Percentiles rank a stretch among this genome's conserved stretches.
Conservation (phyloP, 2,888 invertebrate species). For the Oxystoma pomonae region DNA sequence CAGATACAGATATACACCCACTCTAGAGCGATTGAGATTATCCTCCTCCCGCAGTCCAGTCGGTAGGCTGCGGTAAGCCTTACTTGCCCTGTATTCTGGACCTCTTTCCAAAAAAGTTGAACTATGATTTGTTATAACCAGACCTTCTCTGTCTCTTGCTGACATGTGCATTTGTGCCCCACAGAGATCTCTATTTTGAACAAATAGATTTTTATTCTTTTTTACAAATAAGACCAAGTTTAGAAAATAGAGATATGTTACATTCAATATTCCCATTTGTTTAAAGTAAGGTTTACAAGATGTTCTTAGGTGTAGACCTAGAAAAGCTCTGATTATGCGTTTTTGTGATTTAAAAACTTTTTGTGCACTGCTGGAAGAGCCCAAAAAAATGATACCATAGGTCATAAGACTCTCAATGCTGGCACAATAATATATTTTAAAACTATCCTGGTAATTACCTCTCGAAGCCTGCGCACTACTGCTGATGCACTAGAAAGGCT, state of each 20-base stretch:
- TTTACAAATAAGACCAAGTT: neutral
- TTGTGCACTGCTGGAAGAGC: neutral
- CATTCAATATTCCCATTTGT: neutral
- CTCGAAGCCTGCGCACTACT: neutral
- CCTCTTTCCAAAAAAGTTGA: too few relatives aligned
- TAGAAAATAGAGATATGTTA: neutral
- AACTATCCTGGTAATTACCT: neutral
- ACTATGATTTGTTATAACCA: too few relatives aligned
- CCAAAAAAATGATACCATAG: conserved; percentile 1
- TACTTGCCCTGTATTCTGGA: too few relatives aligned
- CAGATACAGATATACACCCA: too few relatives aligned
- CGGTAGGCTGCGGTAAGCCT: too few relatives aligned
- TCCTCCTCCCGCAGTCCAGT: too few relatives aligned
- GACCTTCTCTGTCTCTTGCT: too few relatives aligned
- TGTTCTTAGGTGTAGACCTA: neutral
- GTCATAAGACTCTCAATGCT: neutral
- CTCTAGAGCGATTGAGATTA: too few relatives aligned
- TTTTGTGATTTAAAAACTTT: neutral
- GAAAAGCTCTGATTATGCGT: neutral
- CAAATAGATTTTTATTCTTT: too few relatives aligned
- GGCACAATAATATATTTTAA: neutral
- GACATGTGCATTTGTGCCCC: too few relatives aligned
- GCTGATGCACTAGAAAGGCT: neutral
- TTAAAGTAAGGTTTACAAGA: neutral
- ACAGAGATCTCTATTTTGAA: too few relatives aligned